Evolutionary conservation across 2,113 vertebrate species (phyloP).

Genomic region (Patagioenas fasciata): DNA sequence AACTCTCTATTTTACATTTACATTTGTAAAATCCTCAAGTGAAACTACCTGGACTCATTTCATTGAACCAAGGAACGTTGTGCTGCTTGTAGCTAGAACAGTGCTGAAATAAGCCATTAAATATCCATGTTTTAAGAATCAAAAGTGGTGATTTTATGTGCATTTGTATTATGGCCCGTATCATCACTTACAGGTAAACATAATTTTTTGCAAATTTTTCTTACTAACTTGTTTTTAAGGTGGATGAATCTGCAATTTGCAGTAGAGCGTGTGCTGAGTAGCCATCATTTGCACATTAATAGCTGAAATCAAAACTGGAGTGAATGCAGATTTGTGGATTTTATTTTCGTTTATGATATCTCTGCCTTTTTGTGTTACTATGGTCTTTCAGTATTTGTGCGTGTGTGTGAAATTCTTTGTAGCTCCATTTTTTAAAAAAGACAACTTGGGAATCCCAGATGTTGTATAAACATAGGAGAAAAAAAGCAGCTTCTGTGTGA

Average conservation of each 20-base stretch:
- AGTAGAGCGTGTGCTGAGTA: not conserved
- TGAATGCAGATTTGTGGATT: not conserved
- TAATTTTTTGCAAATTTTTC: not conserved
- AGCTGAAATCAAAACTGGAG: not conserved
- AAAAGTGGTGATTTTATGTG: not conserved
- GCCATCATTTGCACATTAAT: not conserved
- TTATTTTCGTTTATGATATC: not conserved
- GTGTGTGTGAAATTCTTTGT: not conserved
- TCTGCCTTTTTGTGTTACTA: not conserved
- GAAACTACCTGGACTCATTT: not conserved
- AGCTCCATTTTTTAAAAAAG: not conserved
- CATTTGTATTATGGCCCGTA: not conserved
- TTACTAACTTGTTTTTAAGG: not conserved
- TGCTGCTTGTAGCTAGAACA: not conserved
- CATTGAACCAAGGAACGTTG: not conserved
- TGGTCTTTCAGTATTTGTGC: not conserved
- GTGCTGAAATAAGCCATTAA: not conserved
- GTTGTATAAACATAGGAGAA: not conserved
- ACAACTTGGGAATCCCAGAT: not conserved
- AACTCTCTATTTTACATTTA: not conserved
- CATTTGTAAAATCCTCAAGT: not conserved
- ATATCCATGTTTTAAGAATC: not conserved
- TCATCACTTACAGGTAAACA: not conserved
- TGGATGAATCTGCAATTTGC: not conserved
- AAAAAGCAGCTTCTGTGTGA: not conserved